Base-by-base conservation (phyloP, 1,140 invertebrate species). In the Tetramorium parvispinum region DNA sequence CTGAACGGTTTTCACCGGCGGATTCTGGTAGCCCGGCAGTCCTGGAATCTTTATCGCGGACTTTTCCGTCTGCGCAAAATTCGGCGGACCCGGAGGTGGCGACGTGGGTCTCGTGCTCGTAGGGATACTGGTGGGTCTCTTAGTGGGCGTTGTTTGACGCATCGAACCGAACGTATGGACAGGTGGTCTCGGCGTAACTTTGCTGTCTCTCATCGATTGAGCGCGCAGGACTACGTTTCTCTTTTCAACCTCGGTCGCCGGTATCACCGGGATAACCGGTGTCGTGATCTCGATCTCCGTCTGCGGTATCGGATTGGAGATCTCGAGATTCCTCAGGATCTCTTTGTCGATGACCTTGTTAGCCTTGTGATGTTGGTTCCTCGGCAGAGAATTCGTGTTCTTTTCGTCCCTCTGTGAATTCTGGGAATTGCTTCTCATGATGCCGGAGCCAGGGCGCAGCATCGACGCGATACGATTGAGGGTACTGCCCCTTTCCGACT, bases 131-230 rank as follows among this genome's bases (percentile, higher is more conserved):
- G 97, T 95, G 0, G 98, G 98, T 65, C 98, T 95, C 18, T 97
- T 96, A 0, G 93, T 92, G 18, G 90, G 90, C 0, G 96, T 71
- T 0, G 92, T 53, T 53, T 97, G 96, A 46, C 97, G 94, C 97
- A 98, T 98, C 0, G 97, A 98, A 0, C 97, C 97, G 91, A 98
- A 98, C 43, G 96, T 97, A 32, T 97, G 97, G n/a, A 98, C 96
- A 0, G 95, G 93, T 0, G 97, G 96, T 89, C 95, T 93, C 57
- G 96, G 95, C 0, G 95, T 96, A 2, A 96, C 94, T 61, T 96
- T 96, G 16, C 93, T 93, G 55, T 96, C 96, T 75, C 97, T 95
- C 97, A 98, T 97, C 76, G 97, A 98, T 91, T 98, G 97, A 0
- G 97, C 96, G 66, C 98, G 95, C 92, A 97, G 96, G 0, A 98